Evolutionary conservation across 2,888 invertebrate genomes (phyloP).

Genomic region (Ariolimax columbianus): DNA sequence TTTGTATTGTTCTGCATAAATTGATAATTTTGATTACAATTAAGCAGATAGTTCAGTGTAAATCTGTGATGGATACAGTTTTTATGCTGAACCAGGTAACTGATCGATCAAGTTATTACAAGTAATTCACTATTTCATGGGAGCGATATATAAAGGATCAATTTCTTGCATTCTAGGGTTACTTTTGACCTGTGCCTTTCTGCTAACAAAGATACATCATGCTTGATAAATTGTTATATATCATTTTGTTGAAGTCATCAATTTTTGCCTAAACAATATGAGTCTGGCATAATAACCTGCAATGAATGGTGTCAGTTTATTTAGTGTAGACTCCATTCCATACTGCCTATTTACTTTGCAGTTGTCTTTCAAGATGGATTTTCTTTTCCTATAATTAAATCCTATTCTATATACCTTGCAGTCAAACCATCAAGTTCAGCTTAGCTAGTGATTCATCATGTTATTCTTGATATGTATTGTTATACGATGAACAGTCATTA

Average conservation of each 20-base stretch:
- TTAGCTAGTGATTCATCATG: too few species aligned
- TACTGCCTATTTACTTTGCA: background rate
- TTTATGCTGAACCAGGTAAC: too few species aligned
- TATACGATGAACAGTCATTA: too few species aligned
- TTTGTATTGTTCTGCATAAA: background rate
- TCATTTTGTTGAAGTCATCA: background rate
- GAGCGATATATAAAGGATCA: background rate
- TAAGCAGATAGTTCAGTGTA: background rate
- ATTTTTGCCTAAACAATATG: background rate
- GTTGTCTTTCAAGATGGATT: background rate
- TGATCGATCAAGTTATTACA: background rate
- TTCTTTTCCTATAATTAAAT: background rate
- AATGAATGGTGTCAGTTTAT: background rate
- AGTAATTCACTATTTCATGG: background rate
- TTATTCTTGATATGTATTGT: too few species aligned
- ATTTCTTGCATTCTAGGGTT: background rate
- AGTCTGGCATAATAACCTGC: background rate
- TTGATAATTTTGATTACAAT: background rate
- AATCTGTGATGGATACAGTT: background rate
- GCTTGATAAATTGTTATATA: background rate
- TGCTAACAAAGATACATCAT: background rate
- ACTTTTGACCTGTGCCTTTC: background rate
- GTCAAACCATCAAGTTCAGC: too few species aligned
- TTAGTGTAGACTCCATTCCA: background rate
- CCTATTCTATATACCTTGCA: background rate